Conservation (phyloP, 2,888 invertebrate species). For the Aphidius colemani region DNA sequence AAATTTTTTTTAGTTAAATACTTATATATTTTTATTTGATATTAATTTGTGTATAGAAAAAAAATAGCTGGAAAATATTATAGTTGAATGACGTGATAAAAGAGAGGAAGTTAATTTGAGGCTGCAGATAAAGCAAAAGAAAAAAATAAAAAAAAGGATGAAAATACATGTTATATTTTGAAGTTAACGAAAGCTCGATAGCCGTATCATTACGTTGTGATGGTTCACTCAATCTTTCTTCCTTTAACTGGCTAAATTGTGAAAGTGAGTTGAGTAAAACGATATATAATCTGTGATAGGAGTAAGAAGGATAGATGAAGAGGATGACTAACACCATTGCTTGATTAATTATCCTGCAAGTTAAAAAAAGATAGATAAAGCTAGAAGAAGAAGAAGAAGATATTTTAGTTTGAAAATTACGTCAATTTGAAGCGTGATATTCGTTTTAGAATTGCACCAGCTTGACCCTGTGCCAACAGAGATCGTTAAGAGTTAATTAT, state of each 20-base stretch:
- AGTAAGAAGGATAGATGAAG: slow-evolving; percentile 11
- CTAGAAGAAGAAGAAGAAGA: slow-evolving; percentile 21
- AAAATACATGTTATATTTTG: neutral
- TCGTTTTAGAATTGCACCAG: slow-evolving; percentile 34
- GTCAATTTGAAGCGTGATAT: slow-evolving; percentile 38
- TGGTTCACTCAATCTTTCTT: slow-evolving; percentile 21
- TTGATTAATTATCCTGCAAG: slow-evolving; percentile 35
- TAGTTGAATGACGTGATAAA: no score
- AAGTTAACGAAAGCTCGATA: slow-evolving; percentile 27
- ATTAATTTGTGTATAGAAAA: no score
- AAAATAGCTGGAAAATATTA: no score
- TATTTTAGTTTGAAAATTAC: slow-evolving; percentile 28
- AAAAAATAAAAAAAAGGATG: no score
- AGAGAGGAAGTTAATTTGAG: no score
- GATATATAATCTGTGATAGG: slow-evolving; percentile 6
- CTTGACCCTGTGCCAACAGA: slow-evolving; percentile 31
- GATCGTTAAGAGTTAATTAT: slow-evolving; percentile 33
- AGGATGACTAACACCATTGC: slow-evolving; percentile 26
- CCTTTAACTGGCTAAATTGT: neutral
- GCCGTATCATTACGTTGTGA: slow-evolving; percentile 25
- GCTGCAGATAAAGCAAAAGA: no score
- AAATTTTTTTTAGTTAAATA: no score
- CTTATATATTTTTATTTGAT: no score
- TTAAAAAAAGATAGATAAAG: slow-evolving; percentile 22
- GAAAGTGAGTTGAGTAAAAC: slow-evolving; percentile 5